Percentiles rank a stretch among this genome's conserved stretches.
These are phyloP conservation scores for Macropus fuliginosus DNA, from an alignment of 2,797 vertebrate genomes.

Conservation along the genomic window DNA sequence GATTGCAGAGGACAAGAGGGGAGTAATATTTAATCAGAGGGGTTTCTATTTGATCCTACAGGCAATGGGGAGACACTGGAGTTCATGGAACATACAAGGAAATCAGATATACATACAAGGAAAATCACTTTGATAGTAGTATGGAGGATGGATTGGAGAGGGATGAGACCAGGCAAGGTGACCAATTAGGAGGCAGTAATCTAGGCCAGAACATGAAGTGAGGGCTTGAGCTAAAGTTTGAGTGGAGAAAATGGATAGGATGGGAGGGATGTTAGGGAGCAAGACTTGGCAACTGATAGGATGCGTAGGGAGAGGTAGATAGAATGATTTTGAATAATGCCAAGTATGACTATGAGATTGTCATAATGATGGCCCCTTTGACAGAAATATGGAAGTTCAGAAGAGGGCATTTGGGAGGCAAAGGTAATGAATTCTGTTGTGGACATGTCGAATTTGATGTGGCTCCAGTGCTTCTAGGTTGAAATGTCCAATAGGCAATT, in stretches of 20 bases:
- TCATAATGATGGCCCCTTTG: not conserved
- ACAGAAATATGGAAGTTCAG: not conserved
- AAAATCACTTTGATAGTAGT: not conserved
- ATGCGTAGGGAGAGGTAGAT: not conserved
- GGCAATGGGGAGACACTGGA: not conserved
- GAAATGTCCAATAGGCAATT: not conserved
- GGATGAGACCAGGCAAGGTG: too few species aligned
- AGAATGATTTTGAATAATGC: not conserved
- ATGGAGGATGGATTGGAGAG: too few species aligned
- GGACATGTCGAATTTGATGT: not conserved
- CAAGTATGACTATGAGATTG: not conserved
- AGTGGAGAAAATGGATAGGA: not conserved
- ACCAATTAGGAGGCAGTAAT: not conserved
- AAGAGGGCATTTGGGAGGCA: not conserved
- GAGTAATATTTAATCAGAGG: not conserved
- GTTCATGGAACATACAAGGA: too few species aligned
- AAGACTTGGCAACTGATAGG: not conserved
- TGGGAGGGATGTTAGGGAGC: not conserved
- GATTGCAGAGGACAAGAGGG: not conserved
- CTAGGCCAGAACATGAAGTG: not conserved
- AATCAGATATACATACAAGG: not conserved
- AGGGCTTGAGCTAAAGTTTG: not conserved
- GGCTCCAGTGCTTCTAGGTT: not conserved
- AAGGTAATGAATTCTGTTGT: not conserved
- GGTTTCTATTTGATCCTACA: not conserved